These are phyloP conservation scores for Amblyopsis hoosieri DNA, from an alignment of 2,797 vertebrate genomes.

Conservation along the genomic window DNA sequence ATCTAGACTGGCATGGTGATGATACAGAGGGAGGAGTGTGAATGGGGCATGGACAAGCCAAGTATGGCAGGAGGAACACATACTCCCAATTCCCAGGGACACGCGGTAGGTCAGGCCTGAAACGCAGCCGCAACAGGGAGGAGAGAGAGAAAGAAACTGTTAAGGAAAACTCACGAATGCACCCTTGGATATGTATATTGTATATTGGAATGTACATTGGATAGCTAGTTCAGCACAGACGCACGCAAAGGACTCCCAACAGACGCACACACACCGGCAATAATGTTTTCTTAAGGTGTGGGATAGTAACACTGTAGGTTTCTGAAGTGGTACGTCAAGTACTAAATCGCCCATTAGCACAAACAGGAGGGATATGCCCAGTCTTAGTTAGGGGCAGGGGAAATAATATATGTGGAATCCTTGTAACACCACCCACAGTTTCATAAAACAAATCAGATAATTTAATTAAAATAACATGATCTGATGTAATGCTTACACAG, in stretches of 20 bases:
- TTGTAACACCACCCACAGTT: no score
- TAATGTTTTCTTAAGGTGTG: conserved; percentile 35
- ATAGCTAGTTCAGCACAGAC: not conserved
- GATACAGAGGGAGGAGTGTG: conserved; percentile 2
- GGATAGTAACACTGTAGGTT: not conserved
- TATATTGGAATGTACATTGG: conserved; percentile 10
- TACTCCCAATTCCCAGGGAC: conserved; percentile 97
- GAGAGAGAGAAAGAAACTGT: conserved; percentile 13
- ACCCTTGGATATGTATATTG: not conserved
- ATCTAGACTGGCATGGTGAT: conserved; percentile 67
- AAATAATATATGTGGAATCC: no score
- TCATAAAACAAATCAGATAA: no score
- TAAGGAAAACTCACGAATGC: not conserved
- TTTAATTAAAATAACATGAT: no score
- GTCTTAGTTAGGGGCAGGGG: no score
- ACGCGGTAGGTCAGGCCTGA: conserved; percentile 96
- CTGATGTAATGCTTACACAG: no score
- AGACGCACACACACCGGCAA: not conserved
- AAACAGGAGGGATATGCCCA: no score
- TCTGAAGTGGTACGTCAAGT: not conserved
- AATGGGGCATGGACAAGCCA: conserved; percentile 60
- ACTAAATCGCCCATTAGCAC: not conserved
- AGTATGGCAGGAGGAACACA: conserved; percentile 82
- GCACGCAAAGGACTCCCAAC: not conserved
- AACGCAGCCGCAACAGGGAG: conserved; percentile 73